Conservation (phyloP, 2,113 vertebrate genomes). For the Bufo gargarizans region DNA sequence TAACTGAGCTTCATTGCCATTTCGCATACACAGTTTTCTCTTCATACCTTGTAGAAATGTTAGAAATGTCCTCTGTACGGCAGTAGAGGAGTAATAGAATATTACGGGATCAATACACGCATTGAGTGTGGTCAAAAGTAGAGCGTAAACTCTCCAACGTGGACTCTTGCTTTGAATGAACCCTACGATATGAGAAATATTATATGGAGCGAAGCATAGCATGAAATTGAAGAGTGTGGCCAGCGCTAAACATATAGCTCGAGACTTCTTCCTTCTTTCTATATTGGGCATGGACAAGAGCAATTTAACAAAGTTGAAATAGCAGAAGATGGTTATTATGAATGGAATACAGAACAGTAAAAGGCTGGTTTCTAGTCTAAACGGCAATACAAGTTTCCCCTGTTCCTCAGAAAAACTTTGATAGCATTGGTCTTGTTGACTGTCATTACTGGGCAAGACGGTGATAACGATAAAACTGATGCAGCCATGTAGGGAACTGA, state of each 20-base stretch:
- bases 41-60: not conserved
- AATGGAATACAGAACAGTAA: constrained; percentile 69
- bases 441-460: not conserved
- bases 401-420: constrained; percentile 51
- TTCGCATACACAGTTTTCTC: not conserved
- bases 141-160: constrained; percentile 74
- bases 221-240: constrained; percentile 69
- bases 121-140: constrained; percentile 84
- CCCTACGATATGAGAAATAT: constrained; percentile 84
- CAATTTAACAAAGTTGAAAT: constrained; percentile 66
- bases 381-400: constrained; percentile 41
- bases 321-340: constrained; percentile 70
- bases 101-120: constrained; percentile 85
- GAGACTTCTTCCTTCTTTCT: constrained; percentile 58
- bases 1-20: not conserved
- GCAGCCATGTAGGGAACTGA: constrained; percentile 77
- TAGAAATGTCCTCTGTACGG: constrained; percentile 70
- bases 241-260: constrained; percentile 65
- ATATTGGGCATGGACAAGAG: constrained; percentile 68
- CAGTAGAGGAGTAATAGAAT: constrained; percentile 86
- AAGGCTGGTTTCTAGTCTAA: constrained; percentile 67
- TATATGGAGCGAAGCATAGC: constrained; percentile 80
- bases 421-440: constrained; percentile 57
- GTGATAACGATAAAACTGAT: constrained; percentile 76
- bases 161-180: constrained; percentile 69